These are phyloP conservation scores for Sarcophaga caerulescens DNA, from an alignment of 2,888 invertebrate genomes.

Conservation along the genomic window DNA sequence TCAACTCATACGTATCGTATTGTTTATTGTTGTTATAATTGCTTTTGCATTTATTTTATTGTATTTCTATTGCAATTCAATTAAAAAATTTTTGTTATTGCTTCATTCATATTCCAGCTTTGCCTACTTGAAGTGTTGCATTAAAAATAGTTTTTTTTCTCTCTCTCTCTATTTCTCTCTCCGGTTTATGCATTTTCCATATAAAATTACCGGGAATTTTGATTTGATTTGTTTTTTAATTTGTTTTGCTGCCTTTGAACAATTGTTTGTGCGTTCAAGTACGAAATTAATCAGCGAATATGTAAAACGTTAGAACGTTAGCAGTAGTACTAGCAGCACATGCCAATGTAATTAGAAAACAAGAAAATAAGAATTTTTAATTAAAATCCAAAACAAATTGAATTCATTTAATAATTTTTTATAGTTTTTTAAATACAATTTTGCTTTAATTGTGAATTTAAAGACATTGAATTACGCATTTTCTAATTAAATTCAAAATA, in stretches of 20 bases:
- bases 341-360: no score
- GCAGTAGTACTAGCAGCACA: no score
- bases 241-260: no score
- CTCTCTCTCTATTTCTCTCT: neutral
- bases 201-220: neutral
- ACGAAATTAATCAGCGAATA: conserved; percentile 35
- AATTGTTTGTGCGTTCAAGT: neutral
- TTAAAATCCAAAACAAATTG: no score
- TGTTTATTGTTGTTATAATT: conserved; percentile 14
- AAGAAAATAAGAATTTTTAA: neutral
- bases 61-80: conserved; percentile 11
- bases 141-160: neutral
- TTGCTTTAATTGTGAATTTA: no score
- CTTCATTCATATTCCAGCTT: neutral
- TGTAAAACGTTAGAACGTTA: neutral
- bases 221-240: neutral
- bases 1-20: neutral
- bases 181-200: neutral
- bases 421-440: no score
- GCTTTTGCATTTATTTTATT: neutral
- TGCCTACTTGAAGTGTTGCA: neutral
- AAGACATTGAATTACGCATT: no score
- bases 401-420: no score
- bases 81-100: conserved; percentile 2
- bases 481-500: no score